Evolutionary conservation across 2,888 invertebrate genomes (phyloP), one percentile per base, ranked within the genome.

Genomic region (Liopterus haemorrhoidalis): DNA sequence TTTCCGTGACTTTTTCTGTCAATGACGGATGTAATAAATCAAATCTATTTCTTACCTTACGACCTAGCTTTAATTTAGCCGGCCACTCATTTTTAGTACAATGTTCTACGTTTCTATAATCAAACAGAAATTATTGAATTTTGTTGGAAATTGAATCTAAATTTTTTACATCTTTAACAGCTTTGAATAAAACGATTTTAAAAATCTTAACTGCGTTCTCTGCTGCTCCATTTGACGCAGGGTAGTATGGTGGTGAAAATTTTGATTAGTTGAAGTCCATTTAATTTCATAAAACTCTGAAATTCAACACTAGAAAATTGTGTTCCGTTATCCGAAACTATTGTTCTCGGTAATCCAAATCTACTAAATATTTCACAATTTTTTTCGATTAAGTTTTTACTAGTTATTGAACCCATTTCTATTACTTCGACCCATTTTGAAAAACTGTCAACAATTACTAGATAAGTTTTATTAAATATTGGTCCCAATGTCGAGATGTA

Each of bases 231-330:
- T 56, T 55, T n/a, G 51, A 53, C n/a, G 52, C 49, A 6, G 54
- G 50, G 19, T 53, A 54, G 31, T 54, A 56, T 3, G 56, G 51
- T 4, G 53, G 48, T 6, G 49, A n/a, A n/a, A n/a, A n/a, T 47
- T n/a, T 42, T 50, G 9, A 54, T 39, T 30, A 55, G 54, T 12
- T 49, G 40, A 12, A 57, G 53, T 12, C 49, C 49, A 15, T 49
- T 33, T 25, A 37, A 28, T 11, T 37, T 11, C 35, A 51, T 49
- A 46, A 53, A 54, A n/a, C 15, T 6, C 33, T 52, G 33, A 22
- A 55, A 57, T 30, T 49, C 49, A 8, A 39, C 38, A 15, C 54
- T 46, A 1, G 31, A 39, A 25, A 52, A 52, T 22, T 49, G 38
- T 20, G 38, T 37, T 2, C 46, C 52, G 25, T 48, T 42, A 38